phyloP scores from a whole-genome alignment of 2,113 vertebrate species.

The Chaetops frenatus region DNA sequence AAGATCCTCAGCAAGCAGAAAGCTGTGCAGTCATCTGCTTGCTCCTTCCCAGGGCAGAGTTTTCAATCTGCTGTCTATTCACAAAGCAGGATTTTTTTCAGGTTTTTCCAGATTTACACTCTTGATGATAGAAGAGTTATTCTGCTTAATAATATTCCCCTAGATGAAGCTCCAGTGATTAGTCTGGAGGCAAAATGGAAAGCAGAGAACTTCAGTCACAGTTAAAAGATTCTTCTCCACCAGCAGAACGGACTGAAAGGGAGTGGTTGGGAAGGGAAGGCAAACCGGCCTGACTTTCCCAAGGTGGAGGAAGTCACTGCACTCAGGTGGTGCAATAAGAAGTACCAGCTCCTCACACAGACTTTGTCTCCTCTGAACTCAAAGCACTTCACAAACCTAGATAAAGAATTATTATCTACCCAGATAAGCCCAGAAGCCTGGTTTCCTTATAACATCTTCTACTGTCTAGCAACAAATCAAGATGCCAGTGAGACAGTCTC shows the following conservation, averaged over 20 bases:
- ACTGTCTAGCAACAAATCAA: not conserved
- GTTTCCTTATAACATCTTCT: not conserved
- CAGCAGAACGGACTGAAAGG: not conserved
- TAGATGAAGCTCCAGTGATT: not conserved
- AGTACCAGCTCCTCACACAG: not conserved
- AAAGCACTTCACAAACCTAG: not conserved
- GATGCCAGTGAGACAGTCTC: not conserved
- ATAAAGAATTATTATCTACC: not conserved
- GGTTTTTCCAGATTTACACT: constrained; percentile 12
- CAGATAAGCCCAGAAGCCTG: not conserved
- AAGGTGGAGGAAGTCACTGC: not conserved
- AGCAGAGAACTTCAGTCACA: not conserved
- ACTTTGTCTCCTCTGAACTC: not conserved
- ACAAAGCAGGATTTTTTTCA: not conserved
- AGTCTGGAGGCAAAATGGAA: not conserved
- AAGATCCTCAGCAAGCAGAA: not conserved
- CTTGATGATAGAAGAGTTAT: not conserved
- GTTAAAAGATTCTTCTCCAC: not conserved
- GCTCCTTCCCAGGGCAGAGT: not conserved
- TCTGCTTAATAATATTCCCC: not conserved
- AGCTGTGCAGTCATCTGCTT: not conserved
- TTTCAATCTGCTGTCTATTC: not conserved
- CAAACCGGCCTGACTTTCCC: not conserved
- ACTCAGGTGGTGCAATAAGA: not conserved
- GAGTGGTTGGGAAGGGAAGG: not conserved